Conservation (phyloP, 2,888 invertebrate species). For the Leptopilina drosophilae region DNA sequence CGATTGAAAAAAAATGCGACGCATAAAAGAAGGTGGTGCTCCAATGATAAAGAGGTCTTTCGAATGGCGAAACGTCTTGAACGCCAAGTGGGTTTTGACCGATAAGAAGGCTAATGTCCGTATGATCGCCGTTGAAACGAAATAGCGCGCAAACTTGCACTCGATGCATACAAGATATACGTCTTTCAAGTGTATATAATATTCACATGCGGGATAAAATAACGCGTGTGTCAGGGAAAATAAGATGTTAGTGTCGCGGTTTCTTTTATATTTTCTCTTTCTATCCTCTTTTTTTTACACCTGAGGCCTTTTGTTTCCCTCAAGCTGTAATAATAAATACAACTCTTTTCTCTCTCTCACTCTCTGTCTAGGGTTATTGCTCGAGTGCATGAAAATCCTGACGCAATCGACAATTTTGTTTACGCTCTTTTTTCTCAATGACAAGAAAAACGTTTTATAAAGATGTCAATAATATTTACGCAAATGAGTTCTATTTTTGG, state of each 20-base stretch:
- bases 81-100: conserved; percentile 60
- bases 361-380: not conserved
- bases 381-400: not conserved
- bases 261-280: not conserved
- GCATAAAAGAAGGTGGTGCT: conserved; percentile 48
- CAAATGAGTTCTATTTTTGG: no score
- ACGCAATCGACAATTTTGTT: not conserved
- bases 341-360: not conserved
- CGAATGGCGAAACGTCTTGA: conserved; percentile 48
- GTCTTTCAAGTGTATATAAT: not conserved
- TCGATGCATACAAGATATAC: conserved; percentile 26
- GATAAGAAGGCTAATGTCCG: conserved; percentile 59
- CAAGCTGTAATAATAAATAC: conserved; percentile 17
- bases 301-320: conserved; percentile 16
- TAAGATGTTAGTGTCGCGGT: conserved; percentile 5
- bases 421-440: not conserved
- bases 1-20: conserved; percentile 47
- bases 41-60: conserved; percentile 60
- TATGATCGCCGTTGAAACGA: conserved; percentile 36
- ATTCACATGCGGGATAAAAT: conserved; percentile 8
- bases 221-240: conserved; percentile 17
- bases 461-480: no score
- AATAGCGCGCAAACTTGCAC: conserved; percentile 35
- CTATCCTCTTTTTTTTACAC: not conserved
- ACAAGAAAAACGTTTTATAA: not conserved